A percentile compares a stretch with the other conserved stretches of the same genome.
Evolutionary conservation across 2,888 invertebrate genomes (phyloP).

Genomic region (Steromphala cineraria): DNA sequence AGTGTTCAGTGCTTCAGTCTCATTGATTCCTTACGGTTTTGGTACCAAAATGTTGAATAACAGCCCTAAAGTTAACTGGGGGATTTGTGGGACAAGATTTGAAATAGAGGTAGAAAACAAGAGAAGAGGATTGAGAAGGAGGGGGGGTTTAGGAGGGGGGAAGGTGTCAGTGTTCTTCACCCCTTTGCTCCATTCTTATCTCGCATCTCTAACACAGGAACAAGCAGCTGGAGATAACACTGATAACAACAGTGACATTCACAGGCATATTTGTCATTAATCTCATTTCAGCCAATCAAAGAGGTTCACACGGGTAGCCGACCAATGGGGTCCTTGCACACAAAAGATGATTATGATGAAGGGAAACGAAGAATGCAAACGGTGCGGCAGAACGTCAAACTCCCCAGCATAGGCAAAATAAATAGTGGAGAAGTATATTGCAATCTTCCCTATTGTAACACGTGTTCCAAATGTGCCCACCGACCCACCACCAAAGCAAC

Average conservation of each 20-base stretch:
- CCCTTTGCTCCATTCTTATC: too few species aligned
- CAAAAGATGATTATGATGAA: neutral
- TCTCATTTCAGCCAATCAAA: neutral
- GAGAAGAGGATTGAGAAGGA: neutral
- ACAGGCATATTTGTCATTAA: neutral
- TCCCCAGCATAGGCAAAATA: conserved; percentile 23
- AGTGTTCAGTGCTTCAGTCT: too few species aligned
- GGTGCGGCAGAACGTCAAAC: conserved; percentile 22
- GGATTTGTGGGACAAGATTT: neutral
- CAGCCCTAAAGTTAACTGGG: too few species aligned
- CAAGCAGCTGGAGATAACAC: neutral
- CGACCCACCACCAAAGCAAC: conserved; percentile 22
- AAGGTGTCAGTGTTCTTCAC: neutral
- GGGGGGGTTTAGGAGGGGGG: neutral
- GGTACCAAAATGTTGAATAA: too few species aligned
- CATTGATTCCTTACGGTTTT: too few species aligned
- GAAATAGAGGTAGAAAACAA: neutral
- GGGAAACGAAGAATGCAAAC: conserved; percentile 22
- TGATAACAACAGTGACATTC: neutral
- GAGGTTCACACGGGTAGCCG: too few species aligned
- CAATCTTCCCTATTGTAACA: conserved; percentile 25
- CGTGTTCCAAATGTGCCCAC: conserved; percentile 42
- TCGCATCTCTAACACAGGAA: neutral
- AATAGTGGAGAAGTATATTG: conserved; percentile 33
- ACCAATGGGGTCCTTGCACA: too few species aligned